phyloP scores from a whole-genome alignment of 30 jellyfish, hydroid and myxozoan species.

The Turritopsis dohrnii region DNA sequence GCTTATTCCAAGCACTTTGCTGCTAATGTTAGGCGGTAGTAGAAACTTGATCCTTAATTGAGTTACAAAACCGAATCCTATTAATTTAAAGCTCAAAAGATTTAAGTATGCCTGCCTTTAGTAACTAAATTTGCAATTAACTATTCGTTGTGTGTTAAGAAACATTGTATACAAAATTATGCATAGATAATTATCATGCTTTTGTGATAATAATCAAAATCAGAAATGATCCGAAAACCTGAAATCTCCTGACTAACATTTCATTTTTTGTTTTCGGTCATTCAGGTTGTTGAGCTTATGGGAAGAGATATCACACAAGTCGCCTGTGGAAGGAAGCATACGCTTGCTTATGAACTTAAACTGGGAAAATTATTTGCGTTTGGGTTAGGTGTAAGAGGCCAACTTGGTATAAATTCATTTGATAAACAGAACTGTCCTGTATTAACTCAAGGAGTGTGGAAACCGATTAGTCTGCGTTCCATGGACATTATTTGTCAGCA shows the following conservation, averaged over 20 bases:
- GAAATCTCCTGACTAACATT: too few relatives aligned
- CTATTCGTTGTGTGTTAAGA: too few relatives aligned
- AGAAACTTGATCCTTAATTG: too few relatives aligned
- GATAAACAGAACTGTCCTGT: slow-evolving; percentile 28
- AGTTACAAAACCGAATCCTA: too few relatives aligned
- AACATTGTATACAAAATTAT: too few relatives aligned
- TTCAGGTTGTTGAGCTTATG: slow-evolving; percentile 73
- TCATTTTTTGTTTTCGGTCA: neutral
- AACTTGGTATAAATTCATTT: slow-evolving; percentile 49
- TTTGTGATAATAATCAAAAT: too few relatives aligned
- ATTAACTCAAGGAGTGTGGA: slow-evolving; percentile 22
- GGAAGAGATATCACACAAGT: slow-evolving; percentile 66
- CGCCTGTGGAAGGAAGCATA: slow-evolving; percentile 91
- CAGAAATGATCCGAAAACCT: too few relatives aligned
- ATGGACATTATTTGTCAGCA: neutral
- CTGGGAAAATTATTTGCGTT: slow-evolving; percentile 51
- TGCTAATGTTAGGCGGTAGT: too few relatives aligned
- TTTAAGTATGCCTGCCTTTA: too few relatives aligned
- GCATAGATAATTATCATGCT: too few relatives aligned
- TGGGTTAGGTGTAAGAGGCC: slow-evolving; percentile 72
- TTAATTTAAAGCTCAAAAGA: too few relatives aligned
- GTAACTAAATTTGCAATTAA: too few relatives aligned
- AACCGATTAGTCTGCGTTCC: neutral
- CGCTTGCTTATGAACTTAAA: slow-evolving; percentile 45
- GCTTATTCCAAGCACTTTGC: neutral